Evolutionary conservation across 2,888 invertebrate genomes (phyloP), one percentile per base, ranked within the genome.

Genomic region (Heliconius ismenius): DNA sequence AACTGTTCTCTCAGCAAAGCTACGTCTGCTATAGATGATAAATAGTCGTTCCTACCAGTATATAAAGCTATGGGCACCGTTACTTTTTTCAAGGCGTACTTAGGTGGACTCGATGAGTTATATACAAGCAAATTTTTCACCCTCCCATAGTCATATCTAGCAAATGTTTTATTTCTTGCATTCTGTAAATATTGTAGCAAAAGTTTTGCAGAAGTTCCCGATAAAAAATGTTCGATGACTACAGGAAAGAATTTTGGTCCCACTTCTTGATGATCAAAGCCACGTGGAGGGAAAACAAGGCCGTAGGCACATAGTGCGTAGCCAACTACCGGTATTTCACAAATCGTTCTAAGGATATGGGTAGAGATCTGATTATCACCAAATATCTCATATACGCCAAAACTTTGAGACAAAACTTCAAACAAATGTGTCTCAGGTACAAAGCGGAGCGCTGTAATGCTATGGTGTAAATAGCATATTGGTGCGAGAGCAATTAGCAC

Each of bases 401-500:
- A 10, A 3, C 26, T 49, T 63, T 68, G 72, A n/a, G 77, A 49
- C 2, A 81, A 36, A 1, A 63, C 39, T 64, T 80, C 80, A 18
- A 83, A 60, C 24, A 76, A 72, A 0, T 69, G 87, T 81, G 80
- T 63, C 80, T 84, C 70, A 87, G 85, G n/a, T 79, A 81, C 89
- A 88, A 70, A 86, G 32, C 4, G 79, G 78, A 69, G 70, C 21
- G 84, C 3, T 1, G 86, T 81, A 0, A 86, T 84, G 73, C 83
- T 82, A 73, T 93, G 84, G 11, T 86, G 84, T 79, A 93, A 83
- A 81, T 88, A 95, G 7, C 93, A 94, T 1, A 95, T 90, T 0
- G 96, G 96, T 1, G 95, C 95, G 62, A 96, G 85, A n/a, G 94
- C 92, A 76, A 94, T 90, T 80, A 93, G 88, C 0, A 93, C 87